phyloP scores from a whole-genome alignment of 2,113 vertebrate genomes.

The Maccullochella peelii region DNA sequence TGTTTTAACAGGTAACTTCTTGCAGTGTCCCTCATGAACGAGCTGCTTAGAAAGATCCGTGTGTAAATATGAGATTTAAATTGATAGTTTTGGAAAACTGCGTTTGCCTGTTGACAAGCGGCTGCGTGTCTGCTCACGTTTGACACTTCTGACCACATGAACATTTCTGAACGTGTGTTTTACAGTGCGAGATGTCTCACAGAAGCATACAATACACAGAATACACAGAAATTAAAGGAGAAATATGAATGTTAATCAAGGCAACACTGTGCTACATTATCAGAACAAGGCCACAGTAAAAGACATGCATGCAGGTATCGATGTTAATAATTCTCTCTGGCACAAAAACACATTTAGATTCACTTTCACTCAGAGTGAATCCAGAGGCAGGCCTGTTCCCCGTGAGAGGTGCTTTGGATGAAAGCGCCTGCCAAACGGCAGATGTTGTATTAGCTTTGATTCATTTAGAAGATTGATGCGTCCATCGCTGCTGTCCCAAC shows the following conservation, averaged over 20 bases:
- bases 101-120: too few species aligned
- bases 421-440: constrained; percentile 45
- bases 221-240: too few species aligned
- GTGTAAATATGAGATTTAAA: neutral
- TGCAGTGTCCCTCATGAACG: too few species aligned
- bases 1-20: neutral
- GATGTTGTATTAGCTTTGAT: constrained; percentile 69
- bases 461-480: constrained; percentile 74
- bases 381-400: neutral
- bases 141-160: neutral
- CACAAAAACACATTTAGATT: neutral
- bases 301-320: neutral
- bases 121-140: too few species aligned
- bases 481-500: constrained; percentile 50
- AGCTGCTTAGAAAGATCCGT: too few species aligned
- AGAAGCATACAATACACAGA: too few species aligned
- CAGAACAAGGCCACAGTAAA: too few species aligned
- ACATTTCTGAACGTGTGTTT: too few species aligned
- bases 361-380: neutral
- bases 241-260: too few species aligned
- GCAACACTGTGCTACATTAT: too few species aligned
- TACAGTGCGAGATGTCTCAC: too few species aligned
- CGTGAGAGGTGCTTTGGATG: constrained; percentile 1
- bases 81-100: too few species aligned
- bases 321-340: neutral